Conservation (phyloP, 2,797 vertebrate genomes). For the Distichodus sexfasciatus region DNA sequence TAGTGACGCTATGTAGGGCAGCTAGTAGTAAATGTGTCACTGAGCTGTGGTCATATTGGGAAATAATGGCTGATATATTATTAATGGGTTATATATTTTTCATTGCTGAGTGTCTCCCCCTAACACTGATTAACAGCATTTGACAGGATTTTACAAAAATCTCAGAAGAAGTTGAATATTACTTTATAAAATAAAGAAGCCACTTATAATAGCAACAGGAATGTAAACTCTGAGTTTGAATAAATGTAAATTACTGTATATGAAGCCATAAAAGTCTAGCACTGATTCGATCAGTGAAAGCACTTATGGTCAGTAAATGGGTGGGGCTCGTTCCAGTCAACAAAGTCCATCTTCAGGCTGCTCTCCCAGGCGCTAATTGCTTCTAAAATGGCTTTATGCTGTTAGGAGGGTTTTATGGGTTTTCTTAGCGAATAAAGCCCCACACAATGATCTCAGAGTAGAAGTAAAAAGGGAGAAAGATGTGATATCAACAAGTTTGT, state of each 20-base stretch:
- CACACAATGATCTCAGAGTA: not conserved
- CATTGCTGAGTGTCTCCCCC: too few species aligned
- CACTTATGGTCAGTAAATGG: constrained; percentile 18
- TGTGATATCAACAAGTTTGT: not conserved
- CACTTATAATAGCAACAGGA: too few species aligned
- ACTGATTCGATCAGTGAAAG: constrained; percentile 13
- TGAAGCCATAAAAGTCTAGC: not conserved
- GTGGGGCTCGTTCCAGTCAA: constrained; percentile 14
- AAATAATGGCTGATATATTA: not conserved
- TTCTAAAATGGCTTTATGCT: not conserved
- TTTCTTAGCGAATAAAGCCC: too few species aligned
- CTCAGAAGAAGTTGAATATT: too few species aligned
- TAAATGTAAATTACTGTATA: not conserved
- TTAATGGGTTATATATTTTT: too few species aligned
- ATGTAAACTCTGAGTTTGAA: not conserved
- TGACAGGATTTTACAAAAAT: too few species aligned
- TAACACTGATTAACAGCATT: too few species aligned
- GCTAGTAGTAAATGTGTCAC: constrained; percentile 13
- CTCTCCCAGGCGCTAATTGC: not conserved
- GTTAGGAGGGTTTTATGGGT: not conserved
- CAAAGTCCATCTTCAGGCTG: constrained; percentile 3
- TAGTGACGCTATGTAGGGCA: not conserved
- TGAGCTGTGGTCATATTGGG: constrained; percentile 7
- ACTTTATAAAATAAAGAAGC: too few species aligned
- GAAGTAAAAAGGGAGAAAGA: not conserved